A percentile compares a stretch with the other conserved stretches of the same genome.
These are phyloP conservation scores for Cheilosia soror DNA, from an alignment of 2,888 invertebrate genomes.

Conservation along the genomic window DNA sequence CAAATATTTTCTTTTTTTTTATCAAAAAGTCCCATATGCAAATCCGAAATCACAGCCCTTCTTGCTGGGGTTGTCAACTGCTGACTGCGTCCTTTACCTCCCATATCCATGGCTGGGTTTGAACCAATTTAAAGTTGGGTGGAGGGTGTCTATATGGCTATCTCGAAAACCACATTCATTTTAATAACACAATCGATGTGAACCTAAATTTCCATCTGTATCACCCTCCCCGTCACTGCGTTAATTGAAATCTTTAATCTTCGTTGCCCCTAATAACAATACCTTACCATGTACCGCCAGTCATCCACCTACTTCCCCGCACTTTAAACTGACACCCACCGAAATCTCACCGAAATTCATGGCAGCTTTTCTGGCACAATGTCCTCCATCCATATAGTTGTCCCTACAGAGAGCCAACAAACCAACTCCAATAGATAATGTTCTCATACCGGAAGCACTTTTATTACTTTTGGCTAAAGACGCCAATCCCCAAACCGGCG, in stretches of 20 bases:
- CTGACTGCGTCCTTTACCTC: no score
- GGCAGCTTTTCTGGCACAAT: slow-evolving; percentile 29
- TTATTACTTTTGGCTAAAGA: slow-evolving; percentile 27
- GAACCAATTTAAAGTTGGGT: no score
- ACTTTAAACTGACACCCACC: background rate
- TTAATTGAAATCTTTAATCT: slow-evolving; percentile 40
- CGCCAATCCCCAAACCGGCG: background rate
- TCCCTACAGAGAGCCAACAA: slow-evolving; percentile 18
- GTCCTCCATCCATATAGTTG: slow-evolving; percentile 24
- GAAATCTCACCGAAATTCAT: background rate
- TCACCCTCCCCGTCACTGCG: background rate
- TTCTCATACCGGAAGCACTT: slow-evolving; percentile 27
- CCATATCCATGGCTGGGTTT: no score
- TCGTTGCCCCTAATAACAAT: background rate
- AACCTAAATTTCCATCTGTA: no score
- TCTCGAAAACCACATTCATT: no score
- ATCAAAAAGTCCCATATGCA: no score
- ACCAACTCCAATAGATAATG: slow-evolving; percentile 11
- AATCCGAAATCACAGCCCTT: no score
- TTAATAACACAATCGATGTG: no score
- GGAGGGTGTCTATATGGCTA: no score
- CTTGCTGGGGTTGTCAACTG: no score
- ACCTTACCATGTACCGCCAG: background rate
- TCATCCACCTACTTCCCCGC: background rate
- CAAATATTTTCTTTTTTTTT: no score